Percentiles rank a stretch among this genome's conserved stretches.
phyloP scores from a whole-genome alignment of 2,888 invertebrate species.

The Hydraecia micacea region DNA sequence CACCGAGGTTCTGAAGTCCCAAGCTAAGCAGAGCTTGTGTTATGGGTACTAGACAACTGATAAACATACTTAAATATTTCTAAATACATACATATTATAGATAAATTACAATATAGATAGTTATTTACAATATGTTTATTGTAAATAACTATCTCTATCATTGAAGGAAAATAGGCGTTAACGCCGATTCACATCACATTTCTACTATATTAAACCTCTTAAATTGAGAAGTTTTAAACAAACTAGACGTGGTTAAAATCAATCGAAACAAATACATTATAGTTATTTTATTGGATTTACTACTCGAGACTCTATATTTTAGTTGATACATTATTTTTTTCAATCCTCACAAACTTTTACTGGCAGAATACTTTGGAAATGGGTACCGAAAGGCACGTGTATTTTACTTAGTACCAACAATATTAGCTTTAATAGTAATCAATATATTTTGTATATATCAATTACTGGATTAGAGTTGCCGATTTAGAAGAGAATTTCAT shows the following conservation, averaged over 20 bases:
- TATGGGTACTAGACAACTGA: too few species aligned
- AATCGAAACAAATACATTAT: neutral
- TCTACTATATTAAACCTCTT: neutral
- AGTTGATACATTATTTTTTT: neutral
- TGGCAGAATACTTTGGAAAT: neutral
- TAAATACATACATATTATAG: too few species aligned
- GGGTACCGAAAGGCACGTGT: neutral
- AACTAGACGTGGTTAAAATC: neutral
- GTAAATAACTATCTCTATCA: neutral
- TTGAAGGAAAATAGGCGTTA: neutral
- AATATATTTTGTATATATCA: conserved; percentile 15
- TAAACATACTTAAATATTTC: too few species aligned
- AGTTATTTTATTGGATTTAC: neutral
- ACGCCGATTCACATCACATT: neutral
- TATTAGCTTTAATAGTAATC: conserved; percentile 29
- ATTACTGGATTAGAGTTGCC: conserved; percentile 41
- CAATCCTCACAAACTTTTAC: neutral
- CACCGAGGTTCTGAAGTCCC: neutral
- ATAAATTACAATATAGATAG: too few species aligned
- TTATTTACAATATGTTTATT: conserved; percentile 2
- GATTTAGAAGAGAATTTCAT: conserved; percentile 9
- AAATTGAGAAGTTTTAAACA: neutral
- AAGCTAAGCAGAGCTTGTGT: too few species aligned
- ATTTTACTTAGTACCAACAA: conserved; percentile 41
- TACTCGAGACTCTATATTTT: conserved; percentile 33